A percentile compares a stretch with the other conserved stretches of the same genome.
Evolutionary conservation across 1,140 invertebrate species (phyloP).

Genomic region (Arion vulgaris): DNA sequence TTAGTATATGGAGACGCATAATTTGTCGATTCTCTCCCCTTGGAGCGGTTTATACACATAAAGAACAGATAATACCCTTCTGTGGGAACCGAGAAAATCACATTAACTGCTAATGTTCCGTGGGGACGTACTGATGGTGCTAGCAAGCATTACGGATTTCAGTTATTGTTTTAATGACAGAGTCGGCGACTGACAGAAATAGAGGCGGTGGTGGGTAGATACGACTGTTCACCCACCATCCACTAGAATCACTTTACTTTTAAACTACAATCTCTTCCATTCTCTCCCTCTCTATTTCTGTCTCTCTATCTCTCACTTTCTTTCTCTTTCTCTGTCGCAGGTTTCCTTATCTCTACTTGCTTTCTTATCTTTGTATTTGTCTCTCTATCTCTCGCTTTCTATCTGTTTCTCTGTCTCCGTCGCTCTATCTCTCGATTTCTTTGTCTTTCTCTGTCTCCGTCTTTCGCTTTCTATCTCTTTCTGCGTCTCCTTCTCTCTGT

Average conservation of each 20-base stretch:
- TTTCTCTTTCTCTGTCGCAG: too few relatives aligned
- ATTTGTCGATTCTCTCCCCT: conserved; percentile 11
- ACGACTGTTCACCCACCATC: neutral
- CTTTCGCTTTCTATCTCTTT: too few relatives aligned
- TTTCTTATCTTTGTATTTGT: too few relatives aligned
- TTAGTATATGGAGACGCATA: neutral
- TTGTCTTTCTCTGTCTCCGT: too few relatives aligned
- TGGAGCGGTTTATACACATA: conserved; percentile 14
- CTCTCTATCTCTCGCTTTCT: too few relatives aligned
- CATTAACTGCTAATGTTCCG: conserved; percentile 4
- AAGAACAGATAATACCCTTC: conserved; percentile 15
- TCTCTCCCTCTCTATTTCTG: too few relatives aligned
- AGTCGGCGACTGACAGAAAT: neutral
- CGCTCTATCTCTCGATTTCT: too few relatives aligned
- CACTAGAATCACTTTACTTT: neutral
- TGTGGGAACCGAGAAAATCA: neutral
- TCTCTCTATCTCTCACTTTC: too few relatives aligned
- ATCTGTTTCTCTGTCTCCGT: too few relatives aligned
- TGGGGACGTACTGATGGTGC: neutral
- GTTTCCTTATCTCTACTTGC: too few relatives aligned
- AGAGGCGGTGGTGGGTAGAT: neutral
- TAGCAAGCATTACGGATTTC: neutral
- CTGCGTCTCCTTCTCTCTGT: too few relatives aligned
- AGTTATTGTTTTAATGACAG: conserved; percentile 2
- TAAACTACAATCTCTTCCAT: too few relatives aligned